phyloP scores from a whole-genome alignment of 2,888 invertebrate species.

The Yponomeuta plumbellus region DNA sequence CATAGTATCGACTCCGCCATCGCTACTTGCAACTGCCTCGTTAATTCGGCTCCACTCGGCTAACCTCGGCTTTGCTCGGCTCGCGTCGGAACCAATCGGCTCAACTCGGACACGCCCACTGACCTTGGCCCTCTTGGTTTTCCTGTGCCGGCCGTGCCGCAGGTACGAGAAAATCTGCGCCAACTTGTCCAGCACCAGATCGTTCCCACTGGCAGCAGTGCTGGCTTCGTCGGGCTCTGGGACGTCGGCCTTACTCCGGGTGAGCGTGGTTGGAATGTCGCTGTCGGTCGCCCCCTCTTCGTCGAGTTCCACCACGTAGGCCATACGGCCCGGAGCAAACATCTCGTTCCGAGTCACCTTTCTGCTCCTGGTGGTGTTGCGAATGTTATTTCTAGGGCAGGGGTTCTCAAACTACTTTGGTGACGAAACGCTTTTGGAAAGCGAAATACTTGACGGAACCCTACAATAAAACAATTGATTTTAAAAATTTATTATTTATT shows the following conservation, averaged over 20 bases:
- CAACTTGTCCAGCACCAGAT: constrained; percentile 95
- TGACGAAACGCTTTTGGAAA: too few species aligned
- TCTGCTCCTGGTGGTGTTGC: constrained; percentile 74
- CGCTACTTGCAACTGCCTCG: too few species aligned
- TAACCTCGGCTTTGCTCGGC: too few species aligned
- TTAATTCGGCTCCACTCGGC: not conserved
- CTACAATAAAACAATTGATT: too few species aligned
- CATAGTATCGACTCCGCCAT: too few species aligned
- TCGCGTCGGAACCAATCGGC: too few species aligned
- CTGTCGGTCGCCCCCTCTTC: constrained; percentile 81
- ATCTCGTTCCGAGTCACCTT: constrained; percentile 90
- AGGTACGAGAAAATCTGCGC: constrained; percentile 97
- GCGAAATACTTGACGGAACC: too few species aligned
- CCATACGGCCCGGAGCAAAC: constrained; percentile 97
- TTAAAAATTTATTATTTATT: too few species aligned
- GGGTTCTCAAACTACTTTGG: not conserved
- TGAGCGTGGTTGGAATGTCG: constrained; percentile 97
- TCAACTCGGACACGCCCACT: not conserved
- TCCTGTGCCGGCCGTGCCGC: constrained; percentile 87
- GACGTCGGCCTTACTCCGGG: constrained; percentile 92
- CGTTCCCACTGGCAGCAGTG: constrained; percentile 78
- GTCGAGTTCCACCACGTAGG: constrained; percentile 97
- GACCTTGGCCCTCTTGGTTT: constrained; percentile 84
- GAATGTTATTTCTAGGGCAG: not conserved
- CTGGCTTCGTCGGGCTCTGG: constrained; percentile 78